A percentile compares a stretch with the other conserved stretches of the same genome.
Conservation (phyloP, 2,888 invertebrate genomes). For the Ophraella communa region DNA sequence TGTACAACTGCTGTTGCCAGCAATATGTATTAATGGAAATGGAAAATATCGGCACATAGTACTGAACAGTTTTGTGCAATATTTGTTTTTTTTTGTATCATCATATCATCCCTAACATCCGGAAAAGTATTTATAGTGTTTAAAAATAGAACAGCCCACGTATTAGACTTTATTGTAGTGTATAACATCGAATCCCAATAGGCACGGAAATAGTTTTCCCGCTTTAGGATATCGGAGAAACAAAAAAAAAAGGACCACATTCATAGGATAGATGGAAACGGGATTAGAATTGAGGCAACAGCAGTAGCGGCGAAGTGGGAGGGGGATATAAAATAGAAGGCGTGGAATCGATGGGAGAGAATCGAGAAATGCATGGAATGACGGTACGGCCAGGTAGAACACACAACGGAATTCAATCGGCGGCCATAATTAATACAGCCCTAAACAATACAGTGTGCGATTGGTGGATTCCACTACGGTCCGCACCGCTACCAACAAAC, state of each 20-base stretch:
- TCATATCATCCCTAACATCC: too few species aligned
- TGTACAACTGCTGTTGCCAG: too few species aligned
- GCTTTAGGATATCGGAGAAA: background rate
- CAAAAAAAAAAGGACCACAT: background rate
- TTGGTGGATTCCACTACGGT: constrained; percentile 36
- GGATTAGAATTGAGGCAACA: constrained; percentile 22
- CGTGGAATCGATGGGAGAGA: constrained; percentile 38
- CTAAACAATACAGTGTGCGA: constrained; percentile 51
- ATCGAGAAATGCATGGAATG: constrained; percentile 53
- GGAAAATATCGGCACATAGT: too few species aligned
- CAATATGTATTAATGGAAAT: too few species aligned
- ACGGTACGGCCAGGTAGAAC: constrained; percentile 54
- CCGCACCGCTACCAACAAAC: constrained; percentile 9
- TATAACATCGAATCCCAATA: background rate
- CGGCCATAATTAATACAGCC: constrained; percentile 58
- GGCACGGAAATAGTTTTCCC: background rate
- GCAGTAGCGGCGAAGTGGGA: constrained; percentile 22
- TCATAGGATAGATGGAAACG: background rate
- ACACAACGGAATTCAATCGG: constrained; percentile 57
- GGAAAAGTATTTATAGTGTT: too few species aligned
- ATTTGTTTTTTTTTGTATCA: too few species aligned
- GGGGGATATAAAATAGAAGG: constrained; percentile 17
- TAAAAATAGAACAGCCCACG: too few species aligned
- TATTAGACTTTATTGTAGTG: too few species aligned
- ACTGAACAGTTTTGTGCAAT: too few species aligned